Conservation (phyloP, 64 coral and sea anemone genomes). For the Astreopora myriophthalma region DNA sequence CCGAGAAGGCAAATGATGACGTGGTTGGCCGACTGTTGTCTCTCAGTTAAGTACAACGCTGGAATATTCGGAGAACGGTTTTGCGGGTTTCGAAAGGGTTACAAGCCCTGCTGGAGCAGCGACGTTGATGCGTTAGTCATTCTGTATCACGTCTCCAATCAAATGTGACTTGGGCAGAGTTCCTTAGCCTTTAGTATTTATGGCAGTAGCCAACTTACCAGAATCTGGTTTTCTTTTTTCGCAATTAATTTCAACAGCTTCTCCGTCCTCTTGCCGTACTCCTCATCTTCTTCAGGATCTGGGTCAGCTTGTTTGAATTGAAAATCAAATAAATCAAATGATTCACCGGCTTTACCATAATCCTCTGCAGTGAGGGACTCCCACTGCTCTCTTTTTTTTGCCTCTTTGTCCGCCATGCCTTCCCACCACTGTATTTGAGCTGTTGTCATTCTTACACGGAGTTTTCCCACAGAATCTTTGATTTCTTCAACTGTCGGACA, state of each 20-base stretch:
- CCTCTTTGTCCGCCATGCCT: neutral
- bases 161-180: too few relatives aligned
- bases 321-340: neutral
- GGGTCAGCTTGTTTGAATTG: neutral
- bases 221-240: neutral
- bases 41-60: too few relatives aligned
- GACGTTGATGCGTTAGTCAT: too few relatives aligned
- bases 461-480: neutral
- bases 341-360: neutral
- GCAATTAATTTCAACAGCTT: neutral
- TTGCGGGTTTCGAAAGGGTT: too few relatives aligned
- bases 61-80: too few relatives aligned
- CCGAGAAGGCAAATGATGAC: too few relatives aligned
- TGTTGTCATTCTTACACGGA: neutral
- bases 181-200: too few relatives aligned
- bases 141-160: too few relatives aligned
- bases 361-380: neutral
- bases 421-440: neutral
- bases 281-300: neutral
- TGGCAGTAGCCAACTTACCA: too few relatives aligned
- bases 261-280: neutral
- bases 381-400: neutral
- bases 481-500: conserved; percentile 10
- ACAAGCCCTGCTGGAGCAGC: too few relatives aligned
- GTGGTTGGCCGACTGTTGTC: too few relatives aligned